These are phyloP conservation scores for Montipora capricornis DNA, from an alignment of 64 coral and sea anemone genomes.

Conservation along the genomic window DNA sequence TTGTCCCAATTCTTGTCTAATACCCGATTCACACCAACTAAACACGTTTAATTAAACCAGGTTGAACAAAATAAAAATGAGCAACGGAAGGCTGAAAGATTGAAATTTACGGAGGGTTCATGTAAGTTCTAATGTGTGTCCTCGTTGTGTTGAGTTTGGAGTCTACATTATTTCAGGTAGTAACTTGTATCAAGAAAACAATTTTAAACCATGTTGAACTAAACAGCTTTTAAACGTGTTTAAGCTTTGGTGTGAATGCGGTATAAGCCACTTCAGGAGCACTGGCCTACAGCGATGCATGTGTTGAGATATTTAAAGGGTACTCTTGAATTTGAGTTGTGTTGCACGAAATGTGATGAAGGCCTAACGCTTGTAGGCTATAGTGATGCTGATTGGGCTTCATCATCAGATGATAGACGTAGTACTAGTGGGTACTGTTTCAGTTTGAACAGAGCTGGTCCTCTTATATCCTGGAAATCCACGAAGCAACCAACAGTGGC, in stretches of 20 bases:
- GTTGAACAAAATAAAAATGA: too few relatives aligned
- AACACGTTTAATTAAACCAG: too few relatives aligned
- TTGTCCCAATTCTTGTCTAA: constrained; percentile 26
- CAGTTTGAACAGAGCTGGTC: constrained; percentile 7
- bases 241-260: too few relatives aligned
- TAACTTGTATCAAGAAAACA: too few relatives aligned
- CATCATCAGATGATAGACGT: constrained; percentile 47
- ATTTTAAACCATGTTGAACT: too few relatives aligned
- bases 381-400: constrained; percentile 56
- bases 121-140: too few relatives aligned
- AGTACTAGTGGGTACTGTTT: constrained; percentile 60
- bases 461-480: constrained; percentile 64
- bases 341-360: constrained; percentile 29
- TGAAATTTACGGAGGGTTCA: too few relatives aligned
- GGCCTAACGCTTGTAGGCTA: constrained; percentile 6
- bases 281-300: constrained; percentile 37
- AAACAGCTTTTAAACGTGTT: too few relatives aligned
- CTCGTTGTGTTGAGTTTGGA: too few relatives aligned
- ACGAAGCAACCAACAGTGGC: constrained; percentile 43
- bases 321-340: constrained; percentile 32
- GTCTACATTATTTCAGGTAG: too few relatives aligned
- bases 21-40: too few relatives aligned
- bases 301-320: constrained; percentile 52
- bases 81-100: too few relatives aligned
- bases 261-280: background rate